Base-by-base conservation (phyloP, 2,797 vertebrate species). In the Buceros bicornis region DNA sequence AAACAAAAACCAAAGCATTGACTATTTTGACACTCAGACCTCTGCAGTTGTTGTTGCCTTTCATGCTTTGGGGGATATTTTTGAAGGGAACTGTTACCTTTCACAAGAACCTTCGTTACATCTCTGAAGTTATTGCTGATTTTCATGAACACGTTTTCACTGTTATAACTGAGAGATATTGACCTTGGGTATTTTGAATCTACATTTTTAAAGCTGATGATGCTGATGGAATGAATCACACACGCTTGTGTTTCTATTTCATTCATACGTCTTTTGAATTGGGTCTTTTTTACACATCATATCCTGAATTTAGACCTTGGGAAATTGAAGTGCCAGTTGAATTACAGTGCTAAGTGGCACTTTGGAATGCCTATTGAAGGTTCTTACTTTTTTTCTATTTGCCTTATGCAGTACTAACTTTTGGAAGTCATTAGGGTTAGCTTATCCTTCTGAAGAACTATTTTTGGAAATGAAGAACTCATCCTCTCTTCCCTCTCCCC, bases 321-420 rank as follows among this genome's bases (percentile, higher is more conserved):
- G 92, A 96, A 96, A 95, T 53, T 87, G 86, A 89, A 93, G 82
- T 90, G 62, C 73, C 94, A 24, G 51, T 73, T 95, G 86, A 90
- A 95, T 92, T 90, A 89, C 28, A 90, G 58, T 31, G 13, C 4
- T 84, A 93, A 96, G 83, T 93, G 83, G 73, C 86, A 89, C 40
- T 94, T 86, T 82, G 78, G 42, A 92, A 90, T 69, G 47, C 25
- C 50, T 89, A 62, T 62, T 74, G 70, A 78, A 89, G 87, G n/a
- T 78, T 82, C 51, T 84, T 47, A 0, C 0, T 4, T 74, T 91
- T 91, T 80, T 95, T 64, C 37, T 71, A 8, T 61, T 31, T 5
- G 4, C 2, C 17, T 84, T 72, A 90, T 26, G 43, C 19, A 43
- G 43, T 26, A 76, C 12, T 82, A 76, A 79, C 82, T 82, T 84